These are phyloP conservation scores for Microcebus jonahi DNA, from an alignment of 2,113 vertebrate species.

Conservation along the genomic window DNA sequence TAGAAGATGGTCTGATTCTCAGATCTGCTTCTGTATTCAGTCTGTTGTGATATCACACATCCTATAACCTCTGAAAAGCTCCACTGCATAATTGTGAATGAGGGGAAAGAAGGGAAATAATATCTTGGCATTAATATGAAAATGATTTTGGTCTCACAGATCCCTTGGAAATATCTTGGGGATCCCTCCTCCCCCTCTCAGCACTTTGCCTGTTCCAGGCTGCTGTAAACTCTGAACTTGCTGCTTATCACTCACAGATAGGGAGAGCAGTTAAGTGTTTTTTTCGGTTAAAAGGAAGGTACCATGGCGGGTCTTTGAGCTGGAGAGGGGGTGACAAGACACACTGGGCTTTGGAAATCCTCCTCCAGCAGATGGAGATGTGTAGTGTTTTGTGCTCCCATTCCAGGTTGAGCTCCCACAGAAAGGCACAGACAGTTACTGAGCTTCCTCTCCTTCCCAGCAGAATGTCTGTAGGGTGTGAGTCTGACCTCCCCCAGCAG, in stretches of 20 bases:
- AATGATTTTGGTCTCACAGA: neutral
- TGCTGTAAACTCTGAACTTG: neutral
- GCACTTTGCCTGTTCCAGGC: neutral
- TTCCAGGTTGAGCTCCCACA: neutral
- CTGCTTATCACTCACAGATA: neutral
- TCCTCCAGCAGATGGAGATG: neutral
- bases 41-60: neutral
- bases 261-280: neutral
- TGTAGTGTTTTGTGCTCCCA: neutral
- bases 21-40: neutral
- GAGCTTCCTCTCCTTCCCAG: neutral
- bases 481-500: neutral
- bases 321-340: neutral
- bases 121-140: neutral
- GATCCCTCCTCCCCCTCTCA: neutral
- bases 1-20: neutral
- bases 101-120: neutral
- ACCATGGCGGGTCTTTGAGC: neutral
- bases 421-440: neutral
- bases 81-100: neutral
- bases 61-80: neutral
- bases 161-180: neutral
- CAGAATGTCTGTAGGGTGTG: neutral
- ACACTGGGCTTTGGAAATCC: neutral
- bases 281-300: neutral